Conservation (phyloP, 1,140 invertebrate species). For the Anagrus nilaparvatae region DNA sequence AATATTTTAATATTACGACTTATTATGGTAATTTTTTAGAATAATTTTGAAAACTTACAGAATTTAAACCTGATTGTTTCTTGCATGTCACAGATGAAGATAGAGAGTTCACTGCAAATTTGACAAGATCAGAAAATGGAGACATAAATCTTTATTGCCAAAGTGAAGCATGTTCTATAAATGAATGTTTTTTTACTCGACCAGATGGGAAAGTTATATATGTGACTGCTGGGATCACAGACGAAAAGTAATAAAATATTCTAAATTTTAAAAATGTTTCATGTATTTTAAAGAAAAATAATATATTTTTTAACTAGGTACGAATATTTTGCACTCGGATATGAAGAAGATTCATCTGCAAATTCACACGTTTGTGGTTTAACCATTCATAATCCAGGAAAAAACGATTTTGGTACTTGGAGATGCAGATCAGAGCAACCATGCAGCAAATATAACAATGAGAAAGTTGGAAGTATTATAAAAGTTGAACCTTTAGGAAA, state of each 20-base stretch:
- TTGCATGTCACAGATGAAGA: too few species aligned
- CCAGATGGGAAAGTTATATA: slow-evolving; percentile 12
- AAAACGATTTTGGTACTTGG: slow-evolving; percentile 32
- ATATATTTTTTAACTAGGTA: too few species aligned
- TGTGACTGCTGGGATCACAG: slow-evolving; percentile 6
- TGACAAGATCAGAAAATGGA: slow-evolving; percentile 3
- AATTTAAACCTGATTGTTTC: too few species aligned
- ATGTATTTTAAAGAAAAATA: too few species aligned
- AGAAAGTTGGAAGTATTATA: slow-evolving; percentile 17
- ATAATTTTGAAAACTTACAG: too few species aligned
- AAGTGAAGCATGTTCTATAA: background rate
- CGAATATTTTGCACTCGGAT: slow-evolving; percentile 11
- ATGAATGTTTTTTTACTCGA: slow-evolving; percentile 11
- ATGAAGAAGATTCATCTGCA: background rate
- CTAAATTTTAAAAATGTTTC: slow-evolving; percentile 9
- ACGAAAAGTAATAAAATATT: slow-evolving; percentile 9
- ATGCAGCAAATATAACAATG: too few species aligned
- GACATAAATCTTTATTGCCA: slow-evolving; percentile 14
- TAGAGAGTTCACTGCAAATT: too few species aligned
- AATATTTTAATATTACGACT: too few species aligned
- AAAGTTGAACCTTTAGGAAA: slow-evolving; percentile 7
- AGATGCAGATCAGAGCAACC: slow-evolving; percentile 18
- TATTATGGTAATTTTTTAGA: too few species aligned
- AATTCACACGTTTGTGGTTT: slow-evolving; percentile 26
- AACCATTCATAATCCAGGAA: slow-evolving; percentile 23